Percentiles rank a stretch among this genome's conserved stretches.
These are phyloP conservation scores for Orientallactaga sibirica DNA, from an alignment of 2,797 vertebrate species.

Conservation along the genomic window DNA sequence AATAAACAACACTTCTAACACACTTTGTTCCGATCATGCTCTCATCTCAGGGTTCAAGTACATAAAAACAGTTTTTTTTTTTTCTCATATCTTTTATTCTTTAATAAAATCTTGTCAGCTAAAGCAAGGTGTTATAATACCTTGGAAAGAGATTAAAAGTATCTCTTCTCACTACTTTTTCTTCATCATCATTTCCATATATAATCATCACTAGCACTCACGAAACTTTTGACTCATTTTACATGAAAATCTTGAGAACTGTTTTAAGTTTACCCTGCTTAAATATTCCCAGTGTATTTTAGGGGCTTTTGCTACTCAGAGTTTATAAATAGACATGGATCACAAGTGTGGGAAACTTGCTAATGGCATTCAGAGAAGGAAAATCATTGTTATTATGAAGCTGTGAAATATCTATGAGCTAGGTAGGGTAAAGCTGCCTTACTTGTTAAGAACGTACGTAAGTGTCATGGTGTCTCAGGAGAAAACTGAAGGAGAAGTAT, in stretches of 20 bases:
- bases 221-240: background rate
- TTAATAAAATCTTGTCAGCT: constrained; percentile 63
- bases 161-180: background rate
- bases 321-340: background rate
- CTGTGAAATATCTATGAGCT: background rate
- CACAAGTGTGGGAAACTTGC: background rate
- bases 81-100: constrained; percentile 23
- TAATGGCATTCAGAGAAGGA: background rate
- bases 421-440: background rate
- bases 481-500: background rate
- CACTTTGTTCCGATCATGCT: background rate
- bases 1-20: constrained; percentile 56
- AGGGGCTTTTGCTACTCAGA: background rate
- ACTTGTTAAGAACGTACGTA: background rate
- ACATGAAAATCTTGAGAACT: background rate
- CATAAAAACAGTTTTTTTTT: background rate
- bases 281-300: background rate
- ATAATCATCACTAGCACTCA: background rate
- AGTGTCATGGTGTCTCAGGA: background rate
- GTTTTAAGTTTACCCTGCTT: background rate
- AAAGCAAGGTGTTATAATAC: constrained; percentile 32
- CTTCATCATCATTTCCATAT: background rate
- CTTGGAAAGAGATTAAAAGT: constrained; percentile 40
- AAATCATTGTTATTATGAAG: background rate
- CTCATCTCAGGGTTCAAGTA: constrained; percentile 43